Conservation (phyloP, 2,888 invertebrate species). For the Calameuta filiformis region DNA sequence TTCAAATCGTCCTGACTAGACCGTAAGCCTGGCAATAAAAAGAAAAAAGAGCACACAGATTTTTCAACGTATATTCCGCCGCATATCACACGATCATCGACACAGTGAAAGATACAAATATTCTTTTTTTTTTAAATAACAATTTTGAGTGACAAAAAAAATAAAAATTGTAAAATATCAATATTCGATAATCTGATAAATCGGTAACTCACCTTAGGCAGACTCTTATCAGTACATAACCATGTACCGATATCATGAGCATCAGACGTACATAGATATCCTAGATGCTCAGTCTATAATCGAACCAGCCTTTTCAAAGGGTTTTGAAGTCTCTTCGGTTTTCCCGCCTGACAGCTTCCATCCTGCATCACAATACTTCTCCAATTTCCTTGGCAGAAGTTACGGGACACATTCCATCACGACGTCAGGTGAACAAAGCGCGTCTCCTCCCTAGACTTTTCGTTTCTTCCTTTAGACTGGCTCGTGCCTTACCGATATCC, state of each 20-base stretch:
- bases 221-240: not conserved
- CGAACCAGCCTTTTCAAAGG: too few species aligned
- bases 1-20: not conserved
- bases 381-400: constrained; percentile 53
- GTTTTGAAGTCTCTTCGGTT: constrained; percentile 1
- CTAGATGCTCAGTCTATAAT: too few species aligned
- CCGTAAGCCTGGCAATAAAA: not conserved
- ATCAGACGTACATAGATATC: not conserved
- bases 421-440: constrained; percentile 51
- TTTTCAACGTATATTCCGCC: too few species aligned
- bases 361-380: constrained; percentile 54
- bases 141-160: not conserved
- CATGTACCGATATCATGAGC: not conserved
- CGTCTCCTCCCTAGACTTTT: constrained; percentile 32
- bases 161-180: not conserved
- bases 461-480: constrained; percentile 19
- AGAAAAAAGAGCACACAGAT: not conserved
- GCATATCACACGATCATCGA: not conserved
- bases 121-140: not conserved
- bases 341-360: constrained; percentile 42
- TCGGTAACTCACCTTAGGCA: not conserved
- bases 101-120: not conserved
- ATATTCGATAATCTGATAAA: not conserved
- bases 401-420: constrained; percentile 53
- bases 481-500: not conserved